A percentile compares a stretch with the other conserved stretches of the same genome.
Evolutionary conservation across 2,113 vertebrate species (phyloP).

Genomic region (Lonchura striata): DNA sequence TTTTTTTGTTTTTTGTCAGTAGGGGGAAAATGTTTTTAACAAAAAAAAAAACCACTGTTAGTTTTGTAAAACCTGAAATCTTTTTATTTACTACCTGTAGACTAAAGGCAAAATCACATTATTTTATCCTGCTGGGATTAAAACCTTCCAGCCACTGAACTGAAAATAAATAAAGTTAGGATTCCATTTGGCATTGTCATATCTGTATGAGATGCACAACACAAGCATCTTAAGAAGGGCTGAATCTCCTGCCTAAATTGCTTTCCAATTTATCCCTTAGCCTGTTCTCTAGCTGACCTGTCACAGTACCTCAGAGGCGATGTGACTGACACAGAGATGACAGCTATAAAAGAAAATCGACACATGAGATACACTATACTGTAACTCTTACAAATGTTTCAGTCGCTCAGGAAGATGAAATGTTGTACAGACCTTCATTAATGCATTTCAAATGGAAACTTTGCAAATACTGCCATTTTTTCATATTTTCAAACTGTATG

Average conservation of each 20-base stretch:
- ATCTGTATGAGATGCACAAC: not conserved
- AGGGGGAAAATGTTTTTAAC: not conserved
- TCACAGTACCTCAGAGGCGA: not conserved
- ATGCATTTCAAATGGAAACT: not conserved
- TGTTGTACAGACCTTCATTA: not conserved
- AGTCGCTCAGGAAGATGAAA: not conserved
- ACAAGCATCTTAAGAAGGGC: not conserved
- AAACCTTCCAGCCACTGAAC: not conserved
- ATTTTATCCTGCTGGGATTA: not conserved
- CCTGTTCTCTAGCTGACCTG: not conserved
- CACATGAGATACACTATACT: not conserved
- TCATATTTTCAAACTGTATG: not conserved
- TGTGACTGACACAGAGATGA: not conserved
- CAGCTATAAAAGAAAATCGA: not conserved
- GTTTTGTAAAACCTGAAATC: not conserved
- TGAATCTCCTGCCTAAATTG: not conserved
- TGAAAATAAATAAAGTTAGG: not conserved
- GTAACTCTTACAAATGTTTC: not conserved
- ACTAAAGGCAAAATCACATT: not conserved
- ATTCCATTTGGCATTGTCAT: not conserved
- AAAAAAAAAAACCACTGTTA: fast-evolving
- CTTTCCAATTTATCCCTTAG: not conserved
- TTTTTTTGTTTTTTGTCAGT: not conserved
- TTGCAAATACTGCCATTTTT: not conserved
- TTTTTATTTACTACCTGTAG: not conserved